These are phyloP conservation scores for Heliocidaris tuberculata DNA, from an alignment of 35 echinoderm and acorn worm genomes.

Conservation along the genomic window DNA sequence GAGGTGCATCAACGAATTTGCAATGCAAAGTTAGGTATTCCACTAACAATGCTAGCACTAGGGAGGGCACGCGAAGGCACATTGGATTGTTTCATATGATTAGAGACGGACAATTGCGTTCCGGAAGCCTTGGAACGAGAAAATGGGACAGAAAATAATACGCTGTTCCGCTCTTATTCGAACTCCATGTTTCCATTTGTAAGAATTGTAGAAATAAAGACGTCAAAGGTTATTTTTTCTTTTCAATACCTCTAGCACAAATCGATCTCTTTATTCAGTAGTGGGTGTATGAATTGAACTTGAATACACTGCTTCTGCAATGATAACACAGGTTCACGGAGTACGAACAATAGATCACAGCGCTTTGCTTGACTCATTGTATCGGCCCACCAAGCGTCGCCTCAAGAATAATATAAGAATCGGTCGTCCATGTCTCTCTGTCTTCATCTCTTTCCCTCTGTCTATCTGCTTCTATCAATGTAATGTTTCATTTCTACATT, in stretches of 20 bases:
- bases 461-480: background rate
- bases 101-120: background rate
- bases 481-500: background rate
- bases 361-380: background rate
- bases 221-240: background rate
- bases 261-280: background rate
- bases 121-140: background rate
- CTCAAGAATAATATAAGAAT: background rate
- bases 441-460: background rate
- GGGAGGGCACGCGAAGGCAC: background rate
- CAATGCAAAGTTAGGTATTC: background rate
- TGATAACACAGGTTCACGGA: background rate
- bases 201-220: background rate
- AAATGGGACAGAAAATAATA: background rate
- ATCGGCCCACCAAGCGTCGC: background rate
- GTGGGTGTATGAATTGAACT: background rate
- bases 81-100: background rate
- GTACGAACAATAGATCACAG: background rate
- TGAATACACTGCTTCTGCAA: background rate
- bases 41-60: background rate
- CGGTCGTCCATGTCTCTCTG: background rate
- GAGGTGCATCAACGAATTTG: background rate
- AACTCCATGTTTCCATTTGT: background rate
- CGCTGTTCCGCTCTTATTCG: background rate
- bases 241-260: slow-evolving; percentile 1